Evolutionary conservation across 2,888 invertebrate species (phyloP), one percentile per base, ranked within the genome.

Genomic region (Crepidodera aurea): DNA sequence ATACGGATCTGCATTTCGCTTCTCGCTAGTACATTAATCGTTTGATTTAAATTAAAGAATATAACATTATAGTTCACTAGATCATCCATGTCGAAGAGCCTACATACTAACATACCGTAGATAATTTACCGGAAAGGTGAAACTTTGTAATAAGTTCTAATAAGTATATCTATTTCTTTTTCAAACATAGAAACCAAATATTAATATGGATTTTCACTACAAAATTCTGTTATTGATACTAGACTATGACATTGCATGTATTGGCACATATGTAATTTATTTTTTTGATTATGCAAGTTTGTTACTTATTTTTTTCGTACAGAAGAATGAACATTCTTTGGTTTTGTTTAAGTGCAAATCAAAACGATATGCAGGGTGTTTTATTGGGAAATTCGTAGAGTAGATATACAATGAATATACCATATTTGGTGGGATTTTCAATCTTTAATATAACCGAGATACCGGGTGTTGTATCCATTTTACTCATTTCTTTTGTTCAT

Each of bases 181-280:
- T 19, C 13, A 27, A 48, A 3, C 27, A 22, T 25, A 13, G 16
- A 48, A 27, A 48, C 27, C 29, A 13, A 16, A 27, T 27, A 16
- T 27, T 25, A 12, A 25, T 44, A 25, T 42, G 1, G 42, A 42
- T 42, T 42, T 42, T 16, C 42, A 19, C n/a, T 42, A 18, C 19
- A 22, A 44, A 44, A 44, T 44, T 22, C 8, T 19, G 12, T 25
- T 44, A 25, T 44, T 44, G 25, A 44, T 44, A 42, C 19, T 12
- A 39, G 13, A 39, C 39, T 42, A 44, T 44, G 44, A 44, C 44
- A 44, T 44, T 18, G 50, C 53, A 42, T 53, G 59, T 29, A 46
- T 42, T 53, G 53, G 15, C 18, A 42, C 6, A 18, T 16, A 22
- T 51, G 19, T 44, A 46, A 25, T 12, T 15, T 34, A 40, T 44